Evolutionary conservation across 2,797 vertebrate species (phyloP).

Genomic region (Notolabrus celidotus): DNA sequence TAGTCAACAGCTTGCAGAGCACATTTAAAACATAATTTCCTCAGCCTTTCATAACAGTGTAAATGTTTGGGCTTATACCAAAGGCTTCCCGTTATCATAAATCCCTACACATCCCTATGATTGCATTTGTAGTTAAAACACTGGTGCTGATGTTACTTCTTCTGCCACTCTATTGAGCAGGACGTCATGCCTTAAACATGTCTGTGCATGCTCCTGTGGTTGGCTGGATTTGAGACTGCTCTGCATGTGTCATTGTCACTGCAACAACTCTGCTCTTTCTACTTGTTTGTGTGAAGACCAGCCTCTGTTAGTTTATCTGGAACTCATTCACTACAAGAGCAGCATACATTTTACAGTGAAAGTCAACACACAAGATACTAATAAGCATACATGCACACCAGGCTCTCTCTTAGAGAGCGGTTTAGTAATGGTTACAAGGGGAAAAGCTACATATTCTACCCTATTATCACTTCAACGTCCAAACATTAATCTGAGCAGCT

Average conservation of each 20-base stretch:
- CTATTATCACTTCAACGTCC: not conserved
- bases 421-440: not conserved
- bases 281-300: conserved; percentile 10
- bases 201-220: not conserved
- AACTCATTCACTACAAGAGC: not conserved
- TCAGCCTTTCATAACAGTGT: no score
- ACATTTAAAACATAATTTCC: no score
- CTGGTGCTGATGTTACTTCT: not conserved
- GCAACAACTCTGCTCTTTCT: not conserved
- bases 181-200: not conserved
- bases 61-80: no score
- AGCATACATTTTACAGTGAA: not conserved
- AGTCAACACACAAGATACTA: not conserved
- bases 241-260: not conserved
- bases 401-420: not conserved
- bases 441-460: not conserved
- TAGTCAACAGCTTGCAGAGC: no score
- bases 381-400: not conserved
- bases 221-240: not conserved
- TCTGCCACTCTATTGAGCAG: not conserved
- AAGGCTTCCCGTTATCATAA: no score
- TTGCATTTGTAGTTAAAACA: no score
- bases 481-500: not conserved
- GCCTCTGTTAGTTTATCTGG: not conserved
- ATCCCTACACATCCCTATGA: no score